Percentiles rank a stretch among this genome's conserved stretches.
phyloP scores from a whole-genome alignment of 2,888 invertebrate genomes.

The Folsomia candida region DNA sequence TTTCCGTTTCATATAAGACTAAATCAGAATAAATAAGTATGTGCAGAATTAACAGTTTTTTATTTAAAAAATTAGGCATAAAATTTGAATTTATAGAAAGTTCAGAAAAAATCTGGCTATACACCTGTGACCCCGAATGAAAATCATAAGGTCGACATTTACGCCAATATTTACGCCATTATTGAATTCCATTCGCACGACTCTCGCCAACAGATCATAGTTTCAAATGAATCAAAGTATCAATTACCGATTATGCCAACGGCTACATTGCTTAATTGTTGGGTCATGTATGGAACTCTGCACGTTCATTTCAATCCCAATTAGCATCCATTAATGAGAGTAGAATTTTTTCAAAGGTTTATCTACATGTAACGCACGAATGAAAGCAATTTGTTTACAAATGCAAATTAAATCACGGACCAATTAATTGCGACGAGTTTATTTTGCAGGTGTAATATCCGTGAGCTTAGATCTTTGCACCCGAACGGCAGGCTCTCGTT shows the following conservation, averaged over 20 bases:
- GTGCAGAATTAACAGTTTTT: too few species aligned
- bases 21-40: too few species aligned
- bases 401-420: not conserved
- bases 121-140: not conserved
- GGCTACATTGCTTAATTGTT: not conserved
- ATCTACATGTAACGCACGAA: too few species aligned
- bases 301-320: not conserved
- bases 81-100: too few species aligned
- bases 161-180: too few species aligned
- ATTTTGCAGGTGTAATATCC: conserved; percentile 49
- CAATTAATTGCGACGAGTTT: not conserved
- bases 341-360: not conserved
- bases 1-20: too few species aligned
- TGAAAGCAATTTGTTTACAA: not conserved
- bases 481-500: conserved; percentile 66
- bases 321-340: not conserved
- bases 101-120: too few species aligned
- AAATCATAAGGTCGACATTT: not conserved
- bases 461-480: conserved; percentile 60
- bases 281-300: not conserved
- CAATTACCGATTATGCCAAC: not conserved
- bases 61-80: too few species aligned
- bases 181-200: too few species aligned
- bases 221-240: too few species aligned
- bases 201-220: too few species aligned